Conservation (phyloP, 2,888 invertebrate genomes). For the Agriotes lineatus region DNA sequence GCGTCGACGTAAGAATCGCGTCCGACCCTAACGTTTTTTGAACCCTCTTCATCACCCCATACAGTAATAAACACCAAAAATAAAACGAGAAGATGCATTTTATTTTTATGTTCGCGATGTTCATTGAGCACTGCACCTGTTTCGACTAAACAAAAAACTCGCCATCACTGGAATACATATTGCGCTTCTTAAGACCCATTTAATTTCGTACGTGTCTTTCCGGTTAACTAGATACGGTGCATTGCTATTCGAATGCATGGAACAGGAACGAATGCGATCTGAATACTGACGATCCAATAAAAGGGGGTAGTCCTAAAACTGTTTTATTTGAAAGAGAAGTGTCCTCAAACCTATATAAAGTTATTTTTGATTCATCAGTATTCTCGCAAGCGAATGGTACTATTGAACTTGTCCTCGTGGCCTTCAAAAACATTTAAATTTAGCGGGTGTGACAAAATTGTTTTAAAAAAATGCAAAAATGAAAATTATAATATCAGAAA, state of each 20-base stretch:
- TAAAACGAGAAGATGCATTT: conserved; percentile 54
- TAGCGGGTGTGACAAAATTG: no score
- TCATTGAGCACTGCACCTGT: conserved; percentile 9
- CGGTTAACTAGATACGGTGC: conserved; percentile 48
- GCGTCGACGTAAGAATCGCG: conserved; percentile 76
- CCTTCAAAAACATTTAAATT: no score
- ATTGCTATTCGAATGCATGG: conserved; percentile 44
- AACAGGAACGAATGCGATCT: conserved; percentile 40
- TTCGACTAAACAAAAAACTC: conserved; percentile 46
- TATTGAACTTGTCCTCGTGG: no score
- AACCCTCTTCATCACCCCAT: conserved; percentile 48
- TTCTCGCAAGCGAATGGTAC: no score
- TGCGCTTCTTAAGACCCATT: conserved; percentile 41
- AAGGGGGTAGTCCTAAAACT: neutral
- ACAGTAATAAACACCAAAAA: neutral
- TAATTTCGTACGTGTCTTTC: conserved; percentile 40
- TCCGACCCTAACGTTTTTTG: conserved; percentile 18
- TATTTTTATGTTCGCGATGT: neutral
- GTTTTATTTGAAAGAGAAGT: neutral
- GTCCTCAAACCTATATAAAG: neutral
- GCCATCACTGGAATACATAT: conserved; percentile 33
- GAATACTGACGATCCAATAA: neutral
- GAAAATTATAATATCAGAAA: no score
- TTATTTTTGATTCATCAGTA: no score
- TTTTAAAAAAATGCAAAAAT: no score